Percentiles rank a stretch among this genome's conserved stretches.
Conservation (phyloP, 1,140 invertebrate species). For the Ceratoteleas bidentatus region DNA sequence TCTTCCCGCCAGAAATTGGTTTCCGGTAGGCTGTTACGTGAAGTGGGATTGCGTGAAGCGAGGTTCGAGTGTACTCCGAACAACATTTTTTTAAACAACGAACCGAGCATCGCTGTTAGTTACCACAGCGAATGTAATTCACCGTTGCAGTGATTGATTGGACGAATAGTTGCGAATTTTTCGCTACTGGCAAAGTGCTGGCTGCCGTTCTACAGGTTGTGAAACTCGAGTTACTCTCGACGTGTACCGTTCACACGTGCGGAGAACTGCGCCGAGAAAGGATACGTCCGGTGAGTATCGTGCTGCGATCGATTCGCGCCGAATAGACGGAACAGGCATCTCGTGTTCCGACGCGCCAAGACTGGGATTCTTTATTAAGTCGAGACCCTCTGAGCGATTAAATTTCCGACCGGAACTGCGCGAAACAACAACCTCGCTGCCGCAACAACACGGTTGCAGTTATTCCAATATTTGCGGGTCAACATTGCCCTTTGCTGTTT, state of each 20-base stretch:
- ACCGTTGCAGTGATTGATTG: background rate
- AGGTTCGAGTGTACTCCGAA: too few relatives aligned
- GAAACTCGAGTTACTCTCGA: slow-evolving; percentile 32
- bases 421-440: slow-evolving; percentile 21
- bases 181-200: too few relatives aligned
- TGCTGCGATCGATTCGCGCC: slow-evolving; percentile 31
- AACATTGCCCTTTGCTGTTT: slow-evolving; percentile 14
- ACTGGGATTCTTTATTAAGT: slow-evolving; percentile 49
- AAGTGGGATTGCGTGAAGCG: too few relatives aligned
- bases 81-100: too few relatives aligned
- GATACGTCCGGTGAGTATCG: slow-evolving; percentile 38
- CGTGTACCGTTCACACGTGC: slow-evolving; percentile 16
- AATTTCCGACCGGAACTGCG: slow-evolving; percentile 38
- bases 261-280: slow-evolving; percentile 31
- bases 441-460: slow-evolving; percentile 26
- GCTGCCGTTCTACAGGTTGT: slow-evolving; percentile 24
- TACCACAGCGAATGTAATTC: background rate
- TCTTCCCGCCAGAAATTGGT: too few relatives aligned
- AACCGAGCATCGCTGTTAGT: too few relatives aligned
- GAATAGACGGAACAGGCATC: slow-evolving; percentile 29
- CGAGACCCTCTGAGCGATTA: slow-evolving; percentile 44
- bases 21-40: too few relatives aligned
- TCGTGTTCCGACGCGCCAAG: slow-evolving; percentile 46
- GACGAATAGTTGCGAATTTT: slow-evolving; percentile 1
- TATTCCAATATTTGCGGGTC: slow-evolving; percentile 18